phyloP scores from a whole-genome alignment of 2,113 vertebrate species.

The Phasianus colchicus region DNA sequence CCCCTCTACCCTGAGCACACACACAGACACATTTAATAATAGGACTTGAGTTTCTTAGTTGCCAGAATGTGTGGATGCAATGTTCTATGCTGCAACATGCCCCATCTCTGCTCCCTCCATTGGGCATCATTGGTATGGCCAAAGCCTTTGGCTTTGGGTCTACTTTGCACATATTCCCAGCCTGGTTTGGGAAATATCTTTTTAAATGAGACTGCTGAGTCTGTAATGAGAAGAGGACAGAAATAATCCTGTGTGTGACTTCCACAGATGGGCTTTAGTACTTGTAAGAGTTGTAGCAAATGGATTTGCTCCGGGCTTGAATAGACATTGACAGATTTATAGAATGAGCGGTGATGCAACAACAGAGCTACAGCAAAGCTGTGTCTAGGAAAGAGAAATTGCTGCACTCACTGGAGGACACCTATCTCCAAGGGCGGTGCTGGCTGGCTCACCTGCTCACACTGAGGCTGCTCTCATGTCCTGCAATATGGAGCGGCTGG shows the following conservation, averaged over 20 bases:
- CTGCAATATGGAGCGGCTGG: not conserved
- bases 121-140: not conserved
- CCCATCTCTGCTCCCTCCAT: not conserved
- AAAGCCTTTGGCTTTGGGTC: not conserved
- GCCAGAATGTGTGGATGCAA: not conserved
- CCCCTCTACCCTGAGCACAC: not conserved
- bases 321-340: not conserved
- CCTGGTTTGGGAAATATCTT: not conserved
- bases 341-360: not conserved
- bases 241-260: not conserved
- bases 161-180: not conserved
- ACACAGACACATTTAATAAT: not conserved
- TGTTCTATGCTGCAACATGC: not conserved
- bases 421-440: not conserved
- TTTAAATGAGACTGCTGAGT: slow-evolving; percentile 3
- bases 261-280: slow-evolving; percentile 3
- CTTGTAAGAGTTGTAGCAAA: slow-evolving; percentile 9
- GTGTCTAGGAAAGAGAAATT: not conserved
- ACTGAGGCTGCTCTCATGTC: not conserved
- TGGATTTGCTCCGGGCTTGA: not conserved
- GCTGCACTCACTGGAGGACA: not conserved
- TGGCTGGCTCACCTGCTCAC: accelerated
- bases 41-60: not conserved
- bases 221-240: slow-evolving; percentile 31
- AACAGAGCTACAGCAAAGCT: not conserved